Evolutionary conservation across 2,113 vertebrate genomes (phyloP).

Genomic region (Serilophus lunatus): DNA sequence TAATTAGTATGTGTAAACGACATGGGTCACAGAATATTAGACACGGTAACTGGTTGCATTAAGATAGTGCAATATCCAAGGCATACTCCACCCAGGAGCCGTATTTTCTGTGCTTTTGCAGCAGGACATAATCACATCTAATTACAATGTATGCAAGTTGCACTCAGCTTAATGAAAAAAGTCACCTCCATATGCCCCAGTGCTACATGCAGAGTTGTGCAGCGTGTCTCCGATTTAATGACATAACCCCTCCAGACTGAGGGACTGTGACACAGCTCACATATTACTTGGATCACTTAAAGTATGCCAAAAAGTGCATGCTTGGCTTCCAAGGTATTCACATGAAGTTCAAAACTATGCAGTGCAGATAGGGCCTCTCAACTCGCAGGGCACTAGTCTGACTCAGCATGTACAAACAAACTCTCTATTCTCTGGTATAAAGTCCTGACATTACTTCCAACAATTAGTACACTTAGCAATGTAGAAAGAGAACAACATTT

Average conservation of each 20-base stretch:
- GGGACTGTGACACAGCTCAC: not conserved
- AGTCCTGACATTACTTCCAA: not conserved
- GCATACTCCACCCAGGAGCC: not conserved
- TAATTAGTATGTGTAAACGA: not conserved
- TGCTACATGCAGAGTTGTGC: not conserved
- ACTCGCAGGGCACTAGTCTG: not conserved
- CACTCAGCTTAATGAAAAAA: not conserved
- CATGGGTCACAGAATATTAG: fast-evolving
- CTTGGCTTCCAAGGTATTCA: not conserved
- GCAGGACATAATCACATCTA: not conserved
- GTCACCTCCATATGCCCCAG: not conserved
- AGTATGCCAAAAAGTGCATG: not conserved
- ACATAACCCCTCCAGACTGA: not conserved
- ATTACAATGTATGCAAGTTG: not conserved
- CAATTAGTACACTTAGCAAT: not conserved
- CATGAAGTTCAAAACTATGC: not conserved
- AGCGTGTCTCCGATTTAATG: not conserved
- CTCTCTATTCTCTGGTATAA: not conserved
- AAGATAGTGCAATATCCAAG: not conserved
- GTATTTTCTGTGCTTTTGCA: not conserved
- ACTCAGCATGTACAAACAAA: not conserved
- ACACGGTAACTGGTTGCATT: not conserved
- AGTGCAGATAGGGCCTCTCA: not conserved
- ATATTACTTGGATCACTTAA: not conserved
- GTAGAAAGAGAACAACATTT: not conserved